phyloP scores from a whole-genome alignment of 2,888 invertebrate genomes.

The Eupithecia abbreviata region DNA sequence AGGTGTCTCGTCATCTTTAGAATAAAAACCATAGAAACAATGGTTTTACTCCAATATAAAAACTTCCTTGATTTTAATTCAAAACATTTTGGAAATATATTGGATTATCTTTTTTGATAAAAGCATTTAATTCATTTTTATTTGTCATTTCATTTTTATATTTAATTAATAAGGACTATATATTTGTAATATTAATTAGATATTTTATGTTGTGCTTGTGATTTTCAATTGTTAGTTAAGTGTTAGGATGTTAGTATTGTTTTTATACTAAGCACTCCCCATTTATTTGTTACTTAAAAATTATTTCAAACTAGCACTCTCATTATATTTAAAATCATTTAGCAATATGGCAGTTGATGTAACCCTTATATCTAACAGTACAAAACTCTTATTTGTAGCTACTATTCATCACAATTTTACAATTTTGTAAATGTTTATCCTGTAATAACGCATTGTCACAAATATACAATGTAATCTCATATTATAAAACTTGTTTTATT shows the following conservation, averaged over 20 bases:
- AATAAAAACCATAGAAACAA: not conserved
- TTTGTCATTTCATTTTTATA: constrained; percentile 31
- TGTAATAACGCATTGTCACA: constrained; percentile 80
- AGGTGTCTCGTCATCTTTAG: not conserved
- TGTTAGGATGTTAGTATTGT: constrained; percentile 40
- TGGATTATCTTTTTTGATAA: constrained; percentile 10
- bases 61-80: constrained; percentile 12
- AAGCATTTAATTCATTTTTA: constrained; percentile 39
- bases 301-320: constrained; percentile 17
- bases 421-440: constrained; percentile 67
- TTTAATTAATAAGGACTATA: constrained; percentile 27
- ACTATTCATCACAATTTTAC: constrained; percentile 74
- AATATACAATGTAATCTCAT: constrained; percentile 79
- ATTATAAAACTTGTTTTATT: constrained; percentile 51
- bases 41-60: not conserved
- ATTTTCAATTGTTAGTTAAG: constrained; percentile 39
- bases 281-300: constrained; percentile 28
- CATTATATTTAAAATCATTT: constrained; percentile 16
- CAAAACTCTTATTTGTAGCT: constrained; percentile 51
- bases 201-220: constrained; percentile 44
- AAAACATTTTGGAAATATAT: constrained; percentile 19
- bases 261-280: constrained; percentile 41
- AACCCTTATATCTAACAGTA: constrained; percentile 36
- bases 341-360: constrained; percentile 14
- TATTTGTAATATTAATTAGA: constrained; percentile 23